phyloP scores from a whole-genome alignment of 2,888 invertebrate species.

The Monochamus alternatus region DNA sequence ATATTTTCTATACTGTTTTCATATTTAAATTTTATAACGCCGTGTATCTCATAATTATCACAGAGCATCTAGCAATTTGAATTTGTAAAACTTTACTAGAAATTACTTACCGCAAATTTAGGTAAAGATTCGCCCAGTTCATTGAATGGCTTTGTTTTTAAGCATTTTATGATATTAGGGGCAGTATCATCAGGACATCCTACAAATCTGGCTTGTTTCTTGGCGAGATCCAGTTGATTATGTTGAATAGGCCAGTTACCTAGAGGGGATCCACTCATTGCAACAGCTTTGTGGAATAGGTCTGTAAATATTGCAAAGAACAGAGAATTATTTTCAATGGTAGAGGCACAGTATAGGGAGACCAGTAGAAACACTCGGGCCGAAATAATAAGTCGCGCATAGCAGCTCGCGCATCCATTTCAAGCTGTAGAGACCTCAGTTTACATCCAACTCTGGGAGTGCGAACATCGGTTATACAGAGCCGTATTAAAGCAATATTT shows the following conservation, averaged over 20 bases:
- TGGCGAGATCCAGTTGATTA: slow-evolving; percentile 75
- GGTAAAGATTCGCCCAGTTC: slow-evolving; percentile 72
- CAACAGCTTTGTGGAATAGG: slow-evolving; percentile 81
- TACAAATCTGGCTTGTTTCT: slow-evolving; percentile 76
- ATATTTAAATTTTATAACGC: too few relatives aligned
- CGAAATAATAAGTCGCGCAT: too few relatives aligned
- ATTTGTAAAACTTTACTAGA: too few relatives aligned
- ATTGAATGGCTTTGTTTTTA: slow-evolving; percentile 73
- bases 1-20: too few relatives aligned
- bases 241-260: slow-evolving; percentile 73
- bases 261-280: slow-evolving; percentile 78
- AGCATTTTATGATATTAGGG: slow-evolving; percentile 75
- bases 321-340: neutral
- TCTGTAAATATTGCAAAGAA: slow-evolving; percentile 64
- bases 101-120: slow-evolving; percentile 69
- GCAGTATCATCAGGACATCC: slow-evolving; percentile 75
- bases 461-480: too few relatives aligned
- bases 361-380: too few relatives aligned
- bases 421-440: too few relatives aligned
- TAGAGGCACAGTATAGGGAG: too few relatives aligned
- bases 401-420: too few relatives aligned
- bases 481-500: too few relatives aligned
- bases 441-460: too few relatives aligned
- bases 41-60: too few relatives aligned
- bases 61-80: slow-evolving; percentile 42